Conservation (phyloP, 2,797 vertebrate species). For the Cirrhinus mrigala region DNA sequence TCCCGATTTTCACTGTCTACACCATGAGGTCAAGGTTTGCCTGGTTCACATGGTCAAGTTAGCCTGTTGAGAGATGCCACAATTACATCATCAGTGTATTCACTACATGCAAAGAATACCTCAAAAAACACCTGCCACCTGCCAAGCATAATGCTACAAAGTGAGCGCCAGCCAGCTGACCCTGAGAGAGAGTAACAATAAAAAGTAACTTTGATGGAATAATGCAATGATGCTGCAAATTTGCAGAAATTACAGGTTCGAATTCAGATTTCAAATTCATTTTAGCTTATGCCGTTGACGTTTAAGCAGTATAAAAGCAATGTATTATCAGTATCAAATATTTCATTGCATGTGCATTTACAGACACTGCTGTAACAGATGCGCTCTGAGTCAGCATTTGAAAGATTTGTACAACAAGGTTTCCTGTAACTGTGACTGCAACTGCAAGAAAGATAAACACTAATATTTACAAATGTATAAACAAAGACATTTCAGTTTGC, state of each 20-base stretch:
- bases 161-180: conserved; percentile 7
- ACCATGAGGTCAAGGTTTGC: background rate
- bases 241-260: background rate
- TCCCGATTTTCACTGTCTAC: background rate
- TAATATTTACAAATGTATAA: conserved; percentile 23
- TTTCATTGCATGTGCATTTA: background rate
- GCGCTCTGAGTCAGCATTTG: background rate
- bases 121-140: background rate
- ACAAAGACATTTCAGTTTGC: background rate
- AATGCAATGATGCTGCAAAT: background rate
- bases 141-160: background rate
- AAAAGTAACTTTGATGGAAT: background rate
- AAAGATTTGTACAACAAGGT: conserved; percentile 2
- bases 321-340: background rate
- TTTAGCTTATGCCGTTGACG: background rate
- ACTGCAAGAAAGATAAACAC: background rate
- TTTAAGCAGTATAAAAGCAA: background rate
- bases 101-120: background rate
- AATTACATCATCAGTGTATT: background rate
- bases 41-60: background rate
- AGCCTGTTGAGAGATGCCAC: background rate
- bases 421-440: background rate
- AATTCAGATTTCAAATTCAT: background rate
- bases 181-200: background rate
- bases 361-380: conserved; percentile 38